phyloP scores from a whole-genome alignment of 64 coral and sea anemone species.

The Stichodactyla mertensii region DNA sequence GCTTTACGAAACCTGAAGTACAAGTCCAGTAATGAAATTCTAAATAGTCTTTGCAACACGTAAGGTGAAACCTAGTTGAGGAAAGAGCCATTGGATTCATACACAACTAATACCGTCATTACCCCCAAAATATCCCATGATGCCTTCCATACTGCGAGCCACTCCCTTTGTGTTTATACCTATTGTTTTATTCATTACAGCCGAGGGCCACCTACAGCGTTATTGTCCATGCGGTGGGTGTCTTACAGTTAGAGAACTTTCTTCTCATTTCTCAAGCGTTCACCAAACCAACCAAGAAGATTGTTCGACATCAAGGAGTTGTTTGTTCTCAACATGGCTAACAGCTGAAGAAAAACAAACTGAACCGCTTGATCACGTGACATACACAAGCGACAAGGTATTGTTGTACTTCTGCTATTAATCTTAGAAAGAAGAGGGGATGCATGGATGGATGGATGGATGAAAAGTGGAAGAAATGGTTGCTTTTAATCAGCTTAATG shows the following conservation, averaged over 20 bases:
- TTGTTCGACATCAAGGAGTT: neutral
- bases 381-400: neutral
- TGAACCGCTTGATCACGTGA: neutral
- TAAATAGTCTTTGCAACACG: no score
- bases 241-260: neutral
- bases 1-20: no score
- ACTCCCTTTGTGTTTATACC: no score
- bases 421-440: neutral
- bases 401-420: neutral
- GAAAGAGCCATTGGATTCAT: no score
- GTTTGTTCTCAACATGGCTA: neutral
- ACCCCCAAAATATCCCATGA: neutral
- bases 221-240: constrained; percentile 10
- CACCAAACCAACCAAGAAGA: neutral
- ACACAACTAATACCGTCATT: neutral
- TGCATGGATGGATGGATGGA: neutral
- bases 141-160: neutral
- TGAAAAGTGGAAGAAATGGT: neutral
- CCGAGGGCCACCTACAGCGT: neutral
- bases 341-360: neutral
- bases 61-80: no score
- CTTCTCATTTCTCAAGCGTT: neutral
- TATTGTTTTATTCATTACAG: neutral
- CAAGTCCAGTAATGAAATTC: no score
- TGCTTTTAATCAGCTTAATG: no score